These are phyloP conservation scores for Plestiodon gilberti DNA, from an alignment of 2,113 vertebrate species.

Conservation along the genomic window DNA sequence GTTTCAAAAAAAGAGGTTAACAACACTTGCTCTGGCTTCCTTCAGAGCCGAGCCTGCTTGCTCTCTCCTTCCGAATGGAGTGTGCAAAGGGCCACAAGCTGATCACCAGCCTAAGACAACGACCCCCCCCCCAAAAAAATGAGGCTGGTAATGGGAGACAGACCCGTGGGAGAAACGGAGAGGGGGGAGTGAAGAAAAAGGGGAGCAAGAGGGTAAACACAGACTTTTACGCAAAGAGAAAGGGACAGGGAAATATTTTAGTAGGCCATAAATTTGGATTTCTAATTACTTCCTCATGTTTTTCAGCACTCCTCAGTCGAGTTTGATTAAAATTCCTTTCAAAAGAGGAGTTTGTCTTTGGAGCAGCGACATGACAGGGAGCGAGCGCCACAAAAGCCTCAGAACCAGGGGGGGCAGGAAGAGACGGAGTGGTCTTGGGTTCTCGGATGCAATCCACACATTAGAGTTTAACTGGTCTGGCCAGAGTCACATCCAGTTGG, in stretches of 20 bases:
- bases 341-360: conserved; percentile 36
- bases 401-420: conserved; percentile 2
- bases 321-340: conserved; percentile 76
- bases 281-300: conserved; percentile 75
- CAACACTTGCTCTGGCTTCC: background rate
- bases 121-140: no score
- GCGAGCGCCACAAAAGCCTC: background rate
- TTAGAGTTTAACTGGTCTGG: no score
- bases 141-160: conserved; percentile 41
- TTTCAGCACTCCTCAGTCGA: conserved; percentile 72
- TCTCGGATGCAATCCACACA: background rate
- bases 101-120: background rate
- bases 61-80: background rate
- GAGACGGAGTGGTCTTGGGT: background rate
- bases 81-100: conserved; percentile 36
- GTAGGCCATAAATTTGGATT: conserved; percentile 74
- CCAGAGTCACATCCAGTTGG: background rate
- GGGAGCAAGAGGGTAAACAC: conserved; percentile 24
- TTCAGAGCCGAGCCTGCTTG: background rate
- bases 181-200: background rate
- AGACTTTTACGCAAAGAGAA: conserved; percentile 49
- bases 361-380: background rate
- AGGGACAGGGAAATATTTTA: conserved; percentile 64
- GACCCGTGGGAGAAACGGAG: background rate
- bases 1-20: conserved; percentile 2